phyloP scores from a whole-genome alignment of 2,888 invertebrate genomes.

The Epistrophe grossulariae region DNA sequence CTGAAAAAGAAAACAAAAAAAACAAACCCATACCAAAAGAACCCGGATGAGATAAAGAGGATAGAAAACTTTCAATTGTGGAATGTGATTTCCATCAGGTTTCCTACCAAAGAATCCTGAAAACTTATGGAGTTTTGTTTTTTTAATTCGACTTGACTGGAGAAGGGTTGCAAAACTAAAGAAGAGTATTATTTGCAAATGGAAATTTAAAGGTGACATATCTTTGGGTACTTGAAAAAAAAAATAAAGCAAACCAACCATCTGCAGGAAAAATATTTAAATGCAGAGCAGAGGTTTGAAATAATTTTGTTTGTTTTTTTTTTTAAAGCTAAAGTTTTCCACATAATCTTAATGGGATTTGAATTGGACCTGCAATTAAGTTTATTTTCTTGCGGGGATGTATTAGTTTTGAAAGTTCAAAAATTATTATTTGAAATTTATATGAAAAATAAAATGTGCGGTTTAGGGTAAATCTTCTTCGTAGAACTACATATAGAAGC shows the following conservation, averaged over 20 bases:
- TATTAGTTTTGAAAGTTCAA: constrained; percentile 27
- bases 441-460: background rate
- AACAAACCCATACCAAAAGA: constrained; percentile 2
- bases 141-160: background rate
- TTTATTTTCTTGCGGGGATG: constrained; percentile 8
- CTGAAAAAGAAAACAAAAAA: background rate
- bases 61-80: constrained; percentile 68
- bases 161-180: background rate
- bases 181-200: constrained; percentile 32
- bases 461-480: background rate
- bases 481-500: background rate
- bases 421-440: background rate
- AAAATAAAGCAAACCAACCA: background rate
- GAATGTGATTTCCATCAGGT: constrained; percentile 67
- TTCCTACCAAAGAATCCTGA: constrained; percentile 63
- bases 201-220: constrained; percentile 60
- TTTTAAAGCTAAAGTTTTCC: constrained; percentile 25
- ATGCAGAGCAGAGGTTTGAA: constrained; percentile 8
- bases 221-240: constrained; percentile 7
- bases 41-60: constrained; percentile 27
- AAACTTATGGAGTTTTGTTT: constrained; percentile 36
- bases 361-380: constrained; percentile 44
- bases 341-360: constrained; percentile 42
- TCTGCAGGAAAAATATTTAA: constrained; percentile 26
- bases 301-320: background rate